These are phyloP conservation scores for Seladonia tumulorum DNA, from an alignment of 2,888 invertebrate genomes.

Conservation along the genomic window DNA sequence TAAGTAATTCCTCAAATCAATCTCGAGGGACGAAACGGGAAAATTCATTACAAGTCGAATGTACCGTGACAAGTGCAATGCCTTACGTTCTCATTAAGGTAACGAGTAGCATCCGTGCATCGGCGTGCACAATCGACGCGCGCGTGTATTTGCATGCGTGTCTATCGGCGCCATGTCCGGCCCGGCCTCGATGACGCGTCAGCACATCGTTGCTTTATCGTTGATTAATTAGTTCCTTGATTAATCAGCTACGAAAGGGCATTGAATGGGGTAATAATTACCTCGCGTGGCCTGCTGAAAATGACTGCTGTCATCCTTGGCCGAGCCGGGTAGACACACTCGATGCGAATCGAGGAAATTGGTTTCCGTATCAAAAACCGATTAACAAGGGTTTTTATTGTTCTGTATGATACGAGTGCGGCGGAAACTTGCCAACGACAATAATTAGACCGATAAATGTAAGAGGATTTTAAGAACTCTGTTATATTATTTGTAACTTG, in stretches of 20 bases:
- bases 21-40: slow-evolving; percentile 38
- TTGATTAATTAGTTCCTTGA: slow-evolving; percentile 63
- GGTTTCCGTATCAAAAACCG: not conserved
- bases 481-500: too few species aligned
- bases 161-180: slow-evolving; percentile 34
- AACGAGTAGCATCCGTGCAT: slow-evolving; percentile 44
- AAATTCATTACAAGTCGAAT: slow-evolving; percentile 53
- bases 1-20: slow-evolving; percentile 52
- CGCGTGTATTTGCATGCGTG: slow-evolving; percentile 31
- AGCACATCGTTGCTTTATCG: slow-evolving; percentile 47
- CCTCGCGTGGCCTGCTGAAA: not conserved
- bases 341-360: slow-evolving; percentile 9
- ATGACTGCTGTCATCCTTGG: slow-evolving; percentile 20
- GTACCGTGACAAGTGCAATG: slow-evolving; percentile 55
- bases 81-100: slow-evolving; percentile 60
- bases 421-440: not conserved
- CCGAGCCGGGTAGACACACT: not conserved
- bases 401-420: not conserved
- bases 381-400: not conserved
- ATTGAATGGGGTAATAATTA: slow-evolving; percentile 41
- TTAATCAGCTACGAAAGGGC: slow-evolving; percentile 38
- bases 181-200: slow-evolving; percentile 38
- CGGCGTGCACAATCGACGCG: slow-evolving; percentile 39
- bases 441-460: too few species aligned
- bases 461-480: too few species aligned